Base-by-base conservation (phyloP, 2,888 invertebrate genomes). In the Xiphydria camelus region DNA sequence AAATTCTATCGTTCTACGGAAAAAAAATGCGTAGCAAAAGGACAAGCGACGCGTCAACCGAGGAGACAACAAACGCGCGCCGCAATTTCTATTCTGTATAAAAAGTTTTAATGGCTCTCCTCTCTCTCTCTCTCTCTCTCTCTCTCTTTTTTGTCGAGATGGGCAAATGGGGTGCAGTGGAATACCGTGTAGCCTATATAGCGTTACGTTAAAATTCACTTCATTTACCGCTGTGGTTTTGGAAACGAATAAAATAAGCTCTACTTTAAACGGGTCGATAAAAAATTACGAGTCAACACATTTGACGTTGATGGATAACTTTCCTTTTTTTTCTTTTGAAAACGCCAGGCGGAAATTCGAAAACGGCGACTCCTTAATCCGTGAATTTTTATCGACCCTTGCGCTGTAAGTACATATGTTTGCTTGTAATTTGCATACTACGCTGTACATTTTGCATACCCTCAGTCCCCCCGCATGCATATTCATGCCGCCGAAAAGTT, bases 401-500 rank as follows among this genome's bases (percentile, higher is more conserved):
- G 4, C 19, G 21, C 40, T 18, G 15, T 26, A 20, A 20, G 7
- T 33, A 38, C 44, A 35, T 25, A 10, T 51, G 47, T 51, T 41
- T 38, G 19, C 41, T 18, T 35, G 15, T 9, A 17, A 35, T 41
- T 47, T 51, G 36, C 43, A 43, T 44, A 39, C 37, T 33, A 17
- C 33, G 26, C 4, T 15, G 18, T 10, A 36, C 38, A n/a, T 45
- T 32, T 19, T 33, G 33, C 33, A 33, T 33, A 33, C 10, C 10
- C 10, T 9, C 19, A 9, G 19, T 18, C 15, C 15, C 15, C 18
- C 19, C 19, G 33, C n/a, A n/a, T n/a, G n/a, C n/a, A n/a, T n/a
- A n/a, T n/a, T n/a, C n/a, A n/a, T n/a, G n/a, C n/a, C n/a, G n/a
- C n/a, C n/a, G n/a, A n/a, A n/a, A n/a, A n/a, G n/a, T n/a, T n/a